Evolutionary conservation across 1,140 invertebrate genomes (phyloP).

Genomic region (Apis florea): DNA sequence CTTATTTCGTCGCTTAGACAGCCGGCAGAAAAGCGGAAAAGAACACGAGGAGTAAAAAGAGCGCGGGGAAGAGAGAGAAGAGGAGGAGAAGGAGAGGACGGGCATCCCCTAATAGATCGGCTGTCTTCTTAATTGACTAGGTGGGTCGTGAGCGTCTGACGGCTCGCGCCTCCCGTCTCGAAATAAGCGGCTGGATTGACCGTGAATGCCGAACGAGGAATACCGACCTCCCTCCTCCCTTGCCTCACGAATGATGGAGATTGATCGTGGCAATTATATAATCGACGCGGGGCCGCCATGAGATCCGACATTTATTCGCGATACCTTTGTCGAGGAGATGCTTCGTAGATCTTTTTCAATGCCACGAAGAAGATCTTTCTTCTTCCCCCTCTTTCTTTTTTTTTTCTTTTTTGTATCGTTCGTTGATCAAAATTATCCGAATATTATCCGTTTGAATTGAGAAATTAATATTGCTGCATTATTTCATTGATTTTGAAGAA

Average conservation of each 20-base stretch:
- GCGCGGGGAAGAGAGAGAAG: background rate
- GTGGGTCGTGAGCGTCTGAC: constrained; percentile 60
- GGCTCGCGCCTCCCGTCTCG: constrained; percentile 50
- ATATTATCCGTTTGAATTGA: no score
- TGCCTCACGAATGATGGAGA: constrained; percentile 15
- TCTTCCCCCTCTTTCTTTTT: no score
- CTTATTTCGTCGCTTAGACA: constrained; percentile 18
- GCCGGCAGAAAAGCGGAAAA: constrained; percentile 38
- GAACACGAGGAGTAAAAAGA: background rate
- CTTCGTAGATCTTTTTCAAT: background rate
- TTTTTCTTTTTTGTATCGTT: no score
- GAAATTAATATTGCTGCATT: no score
- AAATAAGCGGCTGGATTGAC: constrained; percentile 52
- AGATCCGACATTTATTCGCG: background rate
- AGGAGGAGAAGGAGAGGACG: constrained; percentile 13
- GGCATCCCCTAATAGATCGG: constrained; percentile 68
- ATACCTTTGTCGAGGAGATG: background rate
- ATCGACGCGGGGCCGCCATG: constrained; percentile 16
- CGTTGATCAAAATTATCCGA: no score
- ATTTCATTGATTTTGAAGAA: no score
- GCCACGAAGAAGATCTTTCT: background rate
- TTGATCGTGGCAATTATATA: constrained; percentile 46
- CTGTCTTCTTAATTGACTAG: constrained; percentile 73
- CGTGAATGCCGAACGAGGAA: constrained; percentile 51
- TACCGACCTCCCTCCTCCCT: background rate